These are phyloP conservation scores for Drosophila insularis DNA, from an alignment of 1,140 invertebrate species.

Conservation along the genomic window DNA sequence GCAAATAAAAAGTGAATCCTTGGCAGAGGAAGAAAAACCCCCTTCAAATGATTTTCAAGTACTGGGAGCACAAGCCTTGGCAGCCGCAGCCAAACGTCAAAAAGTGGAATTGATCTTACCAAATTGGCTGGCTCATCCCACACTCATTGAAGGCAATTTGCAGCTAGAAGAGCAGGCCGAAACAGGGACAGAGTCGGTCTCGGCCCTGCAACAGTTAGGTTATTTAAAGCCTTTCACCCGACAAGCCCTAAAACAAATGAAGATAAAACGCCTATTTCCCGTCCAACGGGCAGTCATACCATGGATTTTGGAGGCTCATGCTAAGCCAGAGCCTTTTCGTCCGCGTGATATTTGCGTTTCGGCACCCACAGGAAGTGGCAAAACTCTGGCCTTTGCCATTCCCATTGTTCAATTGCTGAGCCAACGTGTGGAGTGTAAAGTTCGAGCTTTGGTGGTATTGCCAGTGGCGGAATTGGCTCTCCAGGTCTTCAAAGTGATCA, in stretches of 20 bases:
- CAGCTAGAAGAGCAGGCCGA: slow-evolving; percentile 86
- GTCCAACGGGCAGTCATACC: slow-evolving; percentile 94
- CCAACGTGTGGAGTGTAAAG: slow-evolving; percentile 83
- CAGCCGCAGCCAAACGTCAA: slow-evolving; percentile 82
- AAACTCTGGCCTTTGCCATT: slow-evolving; percentile 96
- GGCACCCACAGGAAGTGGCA: slow-evolving; percentile 98
- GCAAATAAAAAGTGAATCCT: background rate
- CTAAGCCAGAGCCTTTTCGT: slow-evolving; percentile 85
- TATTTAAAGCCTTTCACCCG: slow-evolving; percentile 84
- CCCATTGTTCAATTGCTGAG: slow-evolving; percentile 90
- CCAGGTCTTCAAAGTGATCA: slow-evolving; percentile 94
- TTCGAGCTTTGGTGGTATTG: slow-evolving; percentile 93
- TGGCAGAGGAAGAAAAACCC: background rate
- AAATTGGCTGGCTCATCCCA: slow-evolving; percentile 92
- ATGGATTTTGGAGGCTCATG: slow-evolving; percentile 87
- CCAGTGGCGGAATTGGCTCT: slow-evolving; percentile 95
- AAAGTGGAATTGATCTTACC: slow-evolving; percentile 90
- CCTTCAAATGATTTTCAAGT: slow-evolving; percentile 83
- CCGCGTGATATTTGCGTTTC: slow-evolving; percentile 97
- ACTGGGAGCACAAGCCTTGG: slow-evolving; percentile 83
- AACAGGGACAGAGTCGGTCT: slow-evolving; percentile 86
- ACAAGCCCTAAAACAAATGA: slow-evolving; percentile 87
- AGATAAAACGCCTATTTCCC: slow-evolving; percentile 91
- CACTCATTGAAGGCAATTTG: slow-evolving; percentile 85
- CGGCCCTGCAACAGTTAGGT: slow-evolving; percentile 83